Evolutionary conservation across 1,140 invertebrate species (phyloP).

Genomic region (Magallana angulata): DNA sequence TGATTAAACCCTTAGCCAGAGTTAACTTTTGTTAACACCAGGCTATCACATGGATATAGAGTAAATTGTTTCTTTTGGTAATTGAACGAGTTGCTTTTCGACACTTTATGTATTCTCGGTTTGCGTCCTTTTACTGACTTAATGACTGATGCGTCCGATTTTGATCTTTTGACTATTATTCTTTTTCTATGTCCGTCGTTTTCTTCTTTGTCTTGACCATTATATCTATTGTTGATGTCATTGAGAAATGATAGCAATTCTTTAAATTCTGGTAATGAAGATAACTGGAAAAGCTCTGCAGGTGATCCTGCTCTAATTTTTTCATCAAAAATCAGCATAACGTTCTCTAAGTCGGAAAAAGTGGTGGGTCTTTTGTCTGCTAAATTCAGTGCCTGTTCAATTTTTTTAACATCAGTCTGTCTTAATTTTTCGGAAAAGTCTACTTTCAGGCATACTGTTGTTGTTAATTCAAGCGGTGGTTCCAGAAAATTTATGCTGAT

Average conservation of each 20-base stretch:
- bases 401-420: not conserved
- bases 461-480: not conserved
- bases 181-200: not conserved
- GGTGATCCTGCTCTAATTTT: not conserved
- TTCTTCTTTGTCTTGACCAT: not conserved
- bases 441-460: not conserved
- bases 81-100: too few relatives aligned
- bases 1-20: too few relatives aligned
- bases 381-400: not conserved
- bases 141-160: not conserved
- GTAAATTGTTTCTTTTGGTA: too few relatives aligned
- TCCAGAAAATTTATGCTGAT: not conserved
- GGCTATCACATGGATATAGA: too few relatives aligned
- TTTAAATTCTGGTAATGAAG: not conserved
- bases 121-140: too few relatives aligned
- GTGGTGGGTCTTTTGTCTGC: not conserved
- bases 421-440: not conserved
- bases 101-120: too few relatives aligned
- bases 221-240: not conserved
- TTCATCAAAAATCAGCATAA: not conserved
- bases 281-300: not conserved
- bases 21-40: too few relatives aligned
- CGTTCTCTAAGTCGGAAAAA: not conserved
- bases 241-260: not conserved
- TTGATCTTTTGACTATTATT: not conserved